phyloP scores from a whole-genome alignment of 1,140 invertebrate genomes.

The Drosophila biarmipes region DNA sequence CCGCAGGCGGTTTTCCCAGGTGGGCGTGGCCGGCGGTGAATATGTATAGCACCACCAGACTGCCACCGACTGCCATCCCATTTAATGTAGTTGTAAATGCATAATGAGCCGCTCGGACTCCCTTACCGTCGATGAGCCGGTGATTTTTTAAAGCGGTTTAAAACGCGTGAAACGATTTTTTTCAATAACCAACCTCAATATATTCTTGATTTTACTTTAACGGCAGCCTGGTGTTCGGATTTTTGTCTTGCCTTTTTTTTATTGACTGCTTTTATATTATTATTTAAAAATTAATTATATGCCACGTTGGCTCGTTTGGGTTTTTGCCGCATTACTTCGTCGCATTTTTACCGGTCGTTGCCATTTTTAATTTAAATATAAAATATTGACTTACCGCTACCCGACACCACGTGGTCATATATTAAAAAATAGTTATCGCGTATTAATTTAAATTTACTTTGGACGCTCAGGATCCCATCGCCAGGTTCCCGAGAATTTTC shows the following conservation, averaged over 20 bases:
- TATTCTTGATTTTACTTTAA: constrained; percentile 31
- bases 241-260: constrained; percentile 48
- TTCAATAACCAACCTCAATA: constrained; percentile 7
- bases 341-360: constrained; percentile 33
- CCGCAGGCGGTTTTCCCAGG: constrained; percentile 12
- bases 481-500: neutral
- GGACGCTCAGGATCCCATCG: neutral
- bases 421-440: constrained; percentile 55
- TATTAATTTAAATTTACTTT: constrained; percentile 56
- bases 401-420: constrained; percentile 11
- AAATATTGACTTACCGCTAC: constrained; percentile 49
- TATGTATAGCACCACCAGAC: neutral
- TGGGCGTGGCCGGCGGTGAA: constrained; percentile 1
- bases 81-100: constrained; percentile 64
- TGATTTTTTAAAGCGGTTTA: constrained; percentile 51
- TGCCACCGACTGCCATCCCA: constrained; percentile 2
- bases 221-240: neutral
- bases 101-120: constrained; percentile 42
- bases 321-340: constrained; percentile 46
- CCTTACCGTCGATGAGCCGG: constrained; percentile 7
- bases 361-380: constrained; percentile 62
- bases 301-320: constrained; percentile 51
- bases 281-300: constrained; percentile 80
- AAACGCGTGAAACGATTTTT: constrained; percentile 23
- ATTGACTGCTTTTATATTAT: constrained; percentile 71